Base-by-base conservation (phyloP, 2,797 vertebrate genomes). In the Myiothlypis chrysogaster region DNA sequence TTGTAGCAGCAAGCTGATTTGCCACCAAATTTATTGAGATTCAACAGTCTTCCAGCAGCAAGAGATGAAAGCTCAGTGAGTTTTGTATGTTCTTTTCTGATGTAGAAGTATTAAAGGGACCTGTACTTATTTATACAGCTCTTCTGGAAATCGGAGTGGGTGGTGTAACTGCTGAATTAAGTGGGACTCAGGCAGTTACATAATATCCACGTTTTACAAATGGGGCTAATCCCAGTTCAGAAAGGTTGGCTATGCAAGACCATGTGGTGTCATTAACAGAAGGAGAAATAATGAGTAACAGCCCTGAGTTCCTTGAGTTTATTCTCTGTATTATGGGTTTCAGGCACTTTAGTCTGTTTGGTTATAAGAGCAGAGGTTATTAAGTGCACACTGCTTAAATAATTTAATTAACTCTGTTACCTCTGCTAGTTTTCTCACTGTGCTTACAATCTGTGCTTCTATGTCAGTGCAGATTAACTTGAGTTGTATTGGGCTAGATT, bases 231-330 rank as follows among this genome's bases (percentile, higher is more conserved):
- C 43, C 10, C 50, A 49, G 30, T 60, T 90, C 34, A 37, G 57
- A 44, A 68, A 52, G 82, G 57, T n/a, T 73, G 34, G 35, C 47
- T 86, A 28, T 12, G 14, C 3, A 3, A 75, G 76, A 89, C 78
- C 56, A n/a, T 0, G 0, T 28, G 71, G 39, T 49, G 63, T 73
- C 78, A 28, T 78, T 89, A 83, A 64, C 39, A 91, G 43, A 60
- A 80, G 87, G 7, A 87, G 71, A 81, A 95, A 61, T 85, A 65
- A 73, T 83, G 65, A 92, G 39, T 92, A 79, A 72, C 17, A 75
- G 65, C 43, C 32, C 12, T 14, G 39, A 80, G 61, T 88, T 96
- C 50, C 59, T 50, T 91, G 80, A 3, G 14, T 10, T 93, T 93
- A 56, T 85, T 87, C 87, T 78, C 44, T 65, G 10, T 59, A 6